Base-by-base conservation (phyloP, 2,888 invertebrate species). In the Philonicus albiceps region DNA sequence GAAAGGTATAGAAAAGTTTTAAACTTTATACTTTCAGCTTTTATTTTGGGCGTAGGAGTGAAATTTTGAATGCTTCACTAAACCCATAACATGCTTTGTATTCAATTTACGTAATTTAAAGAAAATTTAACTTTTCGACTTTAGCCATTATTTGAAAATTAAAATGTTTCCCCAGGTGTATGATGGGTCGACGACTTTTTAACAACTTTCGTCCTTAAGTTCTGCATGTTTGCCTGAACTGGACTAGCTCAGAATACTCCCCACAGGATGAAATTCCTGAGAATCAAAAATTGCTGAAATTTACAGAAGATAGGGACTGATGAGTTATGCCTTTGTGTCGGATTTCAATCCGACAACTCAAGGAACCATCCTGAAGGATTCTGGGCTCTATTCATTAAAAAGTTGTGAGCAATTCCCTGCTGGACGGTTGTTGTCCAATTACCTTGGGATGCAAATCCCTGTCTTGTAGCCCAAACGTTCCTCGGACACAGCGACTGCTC, bases 391-490 rank as follows among this genome's bases (percentile, higher is more conserved):
- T 81, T 81, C 81, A 81, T 81, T 81, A 81, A 81, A 43, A 55
- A 37, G 22, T 30, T 34, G 64, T 3, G 6, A 8, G 31, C 31
- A 53, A 4, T 55, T 74, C 72, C 72, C 75, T 34, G 40, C 43
- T 22, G 30, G 19, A 31, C 64, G 22, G 76, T 87, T 87, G 86
- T 87, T 86, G 55, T 81, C 74, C 87, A 87, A 87, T 87, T 87
- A 87, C 53, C 16, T 55, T 40, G 81, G 76, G 86, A 87, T 87
- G 87, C 87, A 87, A 87, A 85, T 85, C 86, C 76, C 78, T 86
- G 81, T 34, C 86, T 34, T 81, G 74, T 64, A 64, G 27, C 27
- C 27, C n/a, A n/a, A 53, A 8, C 53, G 3, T 27, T 6, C 64
- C 64, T 6, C 64, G 64, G 64, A 64, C 64, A 64, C 22, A 22